Base-by-base conservation (phyloP, 2,113 vertebrate species). In the Pholis gunnellus region DNA sequence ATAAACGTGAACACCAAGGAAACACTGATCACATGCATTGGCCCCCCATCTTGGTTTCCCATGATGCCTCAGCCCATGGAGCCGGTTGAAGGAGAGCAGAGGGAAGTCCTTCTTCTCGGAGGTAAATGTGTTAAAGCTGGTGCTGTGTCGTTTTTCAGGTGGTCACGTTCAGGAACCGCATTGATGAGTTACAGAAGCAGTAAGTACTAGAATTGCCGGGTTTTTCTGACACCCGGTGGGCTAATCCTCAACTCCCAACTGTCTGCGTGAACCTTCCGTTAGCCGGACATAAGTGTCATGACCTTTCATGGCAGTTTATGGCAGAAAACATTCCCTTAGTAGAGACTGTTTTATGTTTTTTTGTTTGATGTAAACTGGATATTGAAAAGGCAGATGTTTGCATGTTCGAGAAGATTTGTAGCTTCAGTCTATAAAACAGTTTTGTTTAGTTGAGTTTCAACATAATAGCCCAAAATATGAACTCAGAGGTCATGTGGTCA, bases 101-200 rank as follows among this genome's bases (percentile, higher is more conserved):
- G 71, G 75, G 60, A 46, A 2, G 50, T 71, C n/a, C 65, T 65
- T 67, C 46, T 68, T 72, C 60, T 74, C 15, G 0, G 20, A 78
- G 81, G 84, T 87, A 92, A 85, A 77, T 57, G 27, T 73, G 72
- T 89, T 87, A 92, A 90, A 92, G 79, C 57, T 79, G 82, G 72
- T 82, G 93, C 70, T 96, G 87, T 97, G 94, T 97, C 91, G 79
- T 96, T 94, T 79, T 94, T 31, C 96, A 97, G 97, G 96, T 97
- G 88, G 93, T 95, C 91, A 96, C 92, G 59, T 92, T 94, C 95
- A 97, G 97, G 93, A 97, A 95, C 88, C 97, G 97, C 93, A 98
- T 98, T 3, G 97, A 98, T 95, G 94, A 96, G 94, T 95, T 96
- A 83, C 96, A 97, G 95, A 98, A 97, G 90, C 96, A 97, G 97